phyloP scores from a whole-genome alignment of 2,113 vertebrate genomes.

The Oncorhynchus keta region DNA sequence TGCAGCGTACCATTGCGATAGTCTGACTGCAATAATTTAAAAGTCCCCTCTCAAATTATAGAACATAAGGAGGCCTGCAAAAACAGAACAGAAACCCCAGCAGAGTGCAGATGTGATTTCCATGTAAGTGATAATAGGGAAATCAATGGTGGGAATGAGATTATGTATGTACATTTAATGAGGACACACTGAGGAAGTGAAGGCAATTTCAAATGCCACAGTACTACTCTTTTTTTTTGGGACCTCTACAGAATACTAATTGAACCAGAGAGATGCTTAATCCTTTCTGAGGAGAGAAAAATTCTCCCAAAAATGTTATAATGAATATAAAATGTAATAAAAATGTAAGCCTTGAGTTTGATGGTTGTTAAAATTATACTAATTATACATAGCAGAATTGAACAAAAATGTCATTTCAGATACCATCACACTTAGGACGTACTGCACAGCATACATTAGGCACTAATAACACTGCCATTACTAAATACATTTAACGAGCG shows the following conservation, averaged over 20 bases:
- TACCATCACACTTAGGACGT: neutral
- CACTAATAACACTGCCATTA: constrained; percentile 1
- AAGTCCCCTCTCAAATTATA: constrained; percentile 1
- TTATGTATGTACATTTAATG: constrained; percentile 52
- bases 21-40: neutral
- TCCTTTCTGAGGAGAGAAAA: constrained; percentile 5
- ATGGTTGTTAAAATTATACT: constrained; percentile 24
- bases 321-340: constrained; percentile 10
- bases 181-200: constrained; percentile 37
- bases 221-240: constrained; percentile 13
- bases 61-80: constrained; percentile 12
- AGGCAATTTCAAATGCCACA: constrained; percentile 28
- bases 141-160: constrained; percentile 35
- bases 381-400: constrained; percentile 8
- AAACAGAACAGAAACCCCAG: constrained; percentile 28
- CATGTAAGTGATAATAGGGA: constrained; percentile 41
- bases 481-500: neutral
- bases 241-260: constrained; percentile 11
- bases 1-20: neutral
- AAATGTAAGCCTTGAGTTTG: constrained; percentile 16
- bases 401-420: constrained; percentile 21
- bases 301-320: no score
- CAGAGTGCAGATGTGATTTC: constrained; percentile 29
- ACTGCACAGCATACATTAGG: neutral
- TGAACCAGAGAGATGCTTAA: constrained; percentile 17